phyloP scores from a whole-genome alignment of 2,888 invertebrate species.

The Nephrotoma flavescens region DNA sequence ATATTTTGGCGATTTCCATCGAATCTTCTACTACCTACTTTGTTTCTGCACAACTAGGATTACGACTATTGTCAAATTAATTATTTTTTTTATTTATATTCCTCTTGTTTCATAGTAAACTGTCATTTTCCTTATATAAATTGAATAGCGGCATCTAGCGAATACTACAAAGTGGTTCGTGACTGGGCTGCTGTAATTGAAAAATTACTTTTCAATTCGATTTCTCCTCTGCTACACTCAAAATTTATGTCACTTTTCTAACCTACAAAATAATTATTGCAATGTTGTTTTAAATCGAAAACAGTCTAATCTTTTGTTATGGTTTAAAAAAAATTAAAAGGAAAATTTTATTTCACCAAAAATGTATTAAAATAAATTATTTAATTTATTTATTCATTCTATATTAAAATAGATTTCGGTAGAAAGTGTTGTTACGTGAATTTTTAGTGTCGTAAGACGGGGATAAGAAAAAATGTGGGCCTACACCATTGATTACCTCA shows the following conservation, averaged over 20 bases:
- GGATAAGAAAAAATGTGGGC: background rate
- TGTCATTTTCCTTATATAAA: no score
- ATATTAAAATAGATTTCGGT: background rate
- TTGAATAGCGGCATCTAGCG: no score
- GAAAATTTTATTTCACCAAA: background rate
- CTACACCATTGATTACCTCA: conserved; percentile 44
- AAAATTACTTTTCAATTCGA: background rate
- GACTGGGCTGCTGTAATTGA: no score
- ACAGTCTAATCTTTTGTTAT: background rate
- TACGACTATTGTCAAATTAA: no score
- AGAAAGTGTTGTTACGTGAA: no score
- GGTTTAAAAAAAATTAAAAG: background rate
- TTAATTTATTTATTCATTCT: background rate
- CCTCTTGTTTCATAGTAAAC: no score
- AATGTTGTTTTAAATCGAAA: background rate
- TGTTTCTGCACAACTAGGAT: no score
- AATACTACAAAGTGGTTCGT: no score
- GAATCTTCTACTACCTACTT: no score
- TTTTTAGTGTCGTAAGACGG: background rate
- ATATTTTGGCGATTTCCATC: no score
- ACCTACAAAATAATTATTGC: background rate
- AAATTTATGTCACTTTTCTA: background rate
- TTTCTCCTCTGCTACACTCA: background rate
- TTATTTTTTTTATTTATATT: no score
- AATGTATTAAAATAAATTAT: background rate